phyloP scores from a whole-genome alignment of 2,797 vertebrate genomes.

The Epinephelus coioides region DNA sequence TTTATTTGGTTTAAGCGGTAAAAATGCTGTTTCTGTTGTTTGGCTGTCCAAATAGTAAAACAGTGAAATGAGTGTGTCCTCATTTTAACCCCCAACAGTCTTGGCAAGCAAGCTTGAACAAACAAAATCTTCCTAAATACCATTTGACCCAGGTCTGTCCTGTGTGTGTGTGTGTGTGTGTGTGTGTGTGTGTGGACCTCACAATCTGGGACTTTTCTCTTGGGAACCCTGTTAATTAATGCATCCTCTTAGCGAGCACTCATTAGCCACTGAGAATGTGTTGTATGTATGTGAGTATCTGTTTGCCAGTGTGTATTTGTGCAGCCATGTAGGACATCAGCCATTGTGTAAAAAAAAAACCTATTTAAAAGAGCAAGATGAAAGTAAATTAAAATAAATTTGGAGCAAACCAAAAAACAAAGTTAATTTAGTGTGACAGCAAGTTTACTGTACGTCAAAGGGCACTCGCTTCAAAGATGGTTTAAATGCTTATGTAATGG shows the following conservation, averaged over 20 bases:
- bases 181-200: constrained; percentile 22
- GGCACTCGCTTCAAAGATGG: constrained; percentile 43
- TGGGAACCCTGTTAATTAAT: constrained; percentile 72
- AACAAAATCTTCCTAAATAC: constrained; percentile 50
- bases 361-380: constrained; percentile 15
- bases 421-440: constrained; percentile 56
- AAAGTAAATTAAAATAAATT: constrained; percentile 25
- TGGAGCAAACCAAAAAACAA: constrained; percentile 42
- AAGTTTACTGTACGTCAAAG: constrained; percentile 27
- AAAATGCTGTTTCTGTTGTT: constrained; percentile 19
- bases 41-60: background rate
- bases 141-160: constrained; percentile 44
- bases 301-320: constrained; percentile 22
- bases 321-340: constrained; percentile 36
- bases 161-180: constrained; percentile 16
- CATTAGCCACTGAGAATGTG: constrained; percentile 58
- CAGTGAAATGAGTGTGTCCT: constrained; percentile 24
- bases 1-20: background rate
- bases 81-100: constrained; percentile 44
- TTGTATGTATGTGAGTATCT: constrained; percentile 20
- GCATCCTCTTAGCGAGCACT: constrained; percentile 46
- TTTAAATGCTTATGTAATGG: constrained; percentile 15
- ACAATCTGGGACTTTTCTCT: constrained; percentile 54
- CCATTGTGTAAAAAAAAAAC: constrained; percentile 40
- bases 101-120: constrained; percentile 33